Evolutionary conservation across 2,113 vertebrate genomes (phyloP).

Genomic region (Haemorhous mexicanus): DNA sequence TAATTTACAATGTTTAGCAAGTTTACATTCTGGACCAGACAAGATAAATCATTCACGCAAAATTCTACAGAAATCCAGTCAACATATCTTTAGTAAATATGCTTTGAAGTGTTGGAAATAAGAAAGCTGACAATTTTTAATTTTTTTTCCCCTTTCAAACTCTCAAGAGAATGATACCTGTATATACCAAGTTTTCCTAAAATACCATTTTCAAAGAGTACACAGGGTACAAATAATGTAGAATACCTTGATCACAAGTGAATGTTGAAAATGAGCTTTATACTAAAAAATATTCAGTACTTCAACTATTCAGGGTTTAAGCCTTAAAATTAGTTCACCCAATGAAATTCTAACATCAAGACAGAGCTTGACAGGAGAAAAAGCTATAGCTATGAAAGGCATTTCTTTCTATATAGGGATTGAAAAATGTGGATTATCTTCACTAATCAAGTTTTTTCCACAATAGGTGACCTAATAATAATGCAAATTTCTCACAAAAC

Average conservation of each 20-base stretch:
- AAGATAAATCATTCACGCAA: constrained; percentile 44
- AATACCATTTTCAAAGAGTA: constrained; percentile 31
- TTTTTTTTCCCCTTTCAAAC: neutral
- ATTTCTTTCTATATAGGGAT: neutral
- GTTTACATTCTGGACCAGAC: constrained; percentile 41
- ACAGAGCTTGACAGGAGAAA: neutral
- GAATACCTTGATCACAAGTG: neutral
- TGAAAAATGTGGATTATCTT: neutral
- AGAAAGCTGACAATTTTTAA: neutral
- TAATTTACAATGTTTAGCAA: constrained; percentile 25
- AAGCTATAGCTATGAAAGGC: neutral
- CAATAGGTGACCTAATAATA: neutral
- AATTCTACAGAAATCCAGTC: constrained; percentile 30
- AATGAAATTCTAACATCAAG: neutral
- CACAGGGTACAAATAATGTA: neutral
- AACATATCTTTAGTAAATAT: neutral
- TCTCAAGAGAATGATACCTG: neutral
- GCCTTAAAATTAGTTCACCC: neutral
- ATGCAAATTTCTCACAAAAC: neutral
- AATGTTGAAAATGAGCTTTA: neutral
- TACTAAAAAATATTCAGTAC: neutral
- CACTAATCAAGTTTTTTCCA: neutral
- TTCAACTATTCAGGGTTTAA: neutral
- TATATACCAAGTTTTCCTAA: constrained; percentile 5
- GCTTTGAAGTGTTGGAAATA: constrained; percentile 30